Evolutionary conservation across 2,113 vertebrate genomes (phyloP).

Genomic region (Passer montanus): DNA sequence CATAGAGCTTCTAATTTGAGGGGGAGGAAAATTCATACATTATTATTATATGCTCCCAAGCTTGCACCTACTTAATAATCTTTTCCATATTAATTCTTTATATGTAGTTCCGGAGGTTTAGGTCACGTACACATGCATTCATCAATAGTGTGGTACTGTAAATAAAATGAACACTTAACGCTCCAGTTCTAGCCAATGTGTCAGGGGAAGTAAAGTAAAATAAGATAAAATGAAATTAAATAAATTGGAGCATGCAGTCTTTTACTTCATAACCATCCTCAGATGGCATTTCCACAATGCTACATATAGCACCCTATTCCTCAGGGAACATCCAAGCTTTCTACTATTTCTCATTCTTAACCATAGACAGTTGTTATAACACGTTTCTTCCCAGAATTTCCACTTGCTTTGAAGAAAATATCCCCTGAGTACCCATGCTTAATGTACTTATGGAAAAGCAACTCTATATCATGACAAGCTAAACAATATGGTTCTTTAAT

Average conservation of each 20-base stretch:
- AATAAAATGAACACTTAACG: background rate
- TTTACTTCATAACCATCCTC: conserved; percentile 11
- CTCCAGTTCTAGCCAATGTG: background rate
- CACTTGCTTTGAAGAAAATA: conserved; percentile 81
- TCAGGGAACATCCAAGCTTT: background rate
- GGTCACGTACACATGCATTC: background rate
- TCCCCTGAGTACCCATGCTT: conserved; percentile 78
- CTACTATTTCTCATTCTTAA: conserved; percentile 44
- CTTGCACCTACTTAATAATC: background rate
- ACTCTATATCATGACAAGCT: conserved; percentile 34
- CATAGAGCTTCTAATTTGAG: background rate
- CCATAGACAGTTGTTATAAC: background rate
- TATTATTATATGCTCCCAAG: background rate
- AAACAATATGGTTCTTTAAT: conserved; percentile 59
- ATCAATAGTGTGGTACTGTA: background rate
- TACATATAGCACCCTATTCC: conserved; percentile 32
- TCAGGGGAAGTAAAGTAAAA: background rate
- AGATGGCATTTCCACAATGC: background rate
- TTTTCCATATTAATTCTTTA: background rate
- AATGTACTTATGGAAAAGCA: conserved; percentile 77
- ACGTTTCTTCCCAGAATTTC: conserved; percentile 76
- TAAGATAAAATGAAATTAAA: background rate
- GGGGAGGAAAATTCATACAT: background rate
- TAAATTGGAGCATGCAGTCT: background rate
- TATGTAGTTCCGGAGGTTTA: background rate